Base-by-base conservation (phyloP, 1,140 invertebrate genomes). In the Bombus waltoni region DNA sequence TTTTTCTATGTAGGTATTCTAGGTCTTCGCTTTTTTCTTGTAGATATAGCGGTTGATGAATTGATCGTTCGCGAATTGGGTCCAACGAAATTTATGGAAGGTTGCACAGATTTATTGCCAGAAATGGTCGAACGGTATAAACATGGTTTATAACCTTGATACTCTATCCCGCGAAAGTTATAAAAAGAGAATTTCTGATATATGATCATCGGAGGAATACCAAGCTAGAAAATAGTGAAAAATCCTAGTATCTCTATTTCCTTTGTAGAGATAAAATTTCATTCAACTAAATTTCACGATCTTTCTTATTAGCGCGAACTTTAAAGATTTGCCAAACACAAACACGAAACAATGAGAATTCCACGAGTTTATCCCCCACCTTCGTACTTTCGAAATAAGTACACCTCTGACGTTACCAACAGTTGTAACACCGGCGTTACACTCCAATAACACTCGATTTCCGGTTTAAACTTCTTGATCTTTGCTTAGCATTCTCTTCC, bases 1-100 rank as follows among this genome's bases (percentile, higher is more conserved):
- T 40, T 28, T n/a, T 28, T n/a, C 38, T 38, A 1, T 6, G 22
- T 22, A 13, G 28, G 4, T 28, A 40, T 71, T 15, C 38, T 42
- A 25, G 70, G 11, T 71, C 40, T 22, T 6, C 40, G 11, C 25
- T 72, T 72, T 18, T 68, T 68, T 38, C 35, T 38, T 38, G 2
- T 10, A 22, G 70, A 72, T 72, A 72, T 40, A 72, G 5, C 40
- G 35, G 70, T n/a, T 42, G 70, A 72, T 72, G 70, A 72, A 72
- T 72, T 42, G 38, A 72, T 72, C 38, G 35, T 28, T 15, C 40
- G 25, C 11, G 40, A 72, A 72, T 42, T 72, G 70, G 40, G 28
- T 40, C 40, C 70, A 28, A 28, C 70, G 28, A 72, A 72, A 72
- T 72, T 72, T 72, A 72, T 72, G 70, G 70, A n/a, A 72, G 70